phyloP scores from a whole-genome alignment of 2,797 vertebrate species.

The Eidolon dupreanum region DNA sequence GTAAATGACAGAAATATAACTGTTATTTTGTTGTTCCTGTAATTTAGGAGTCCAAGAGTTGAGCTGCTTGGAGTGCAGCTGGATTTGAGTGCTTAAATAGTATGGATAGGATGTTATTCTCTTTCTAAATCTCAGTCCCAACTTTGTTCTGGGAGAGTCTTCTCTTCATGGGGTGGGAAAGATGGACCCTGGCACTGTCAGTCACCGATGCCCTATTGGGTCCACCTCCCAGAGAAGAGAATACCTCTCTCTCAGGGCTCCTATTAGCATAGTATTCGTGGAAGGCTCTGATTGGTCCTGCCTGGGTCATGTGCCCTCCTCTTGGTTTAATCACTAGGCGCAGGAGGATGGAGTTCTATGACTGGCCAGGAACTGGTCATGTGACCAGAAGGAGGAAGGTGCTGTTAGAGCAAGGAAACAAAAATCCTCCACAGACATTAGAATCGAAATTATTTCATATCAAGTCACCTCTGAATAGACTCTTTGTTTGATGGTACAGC shows the following conservation, averaged over 20 bases:
- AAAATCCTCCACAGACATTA: background rate
- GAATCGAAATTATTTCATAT: background rate
- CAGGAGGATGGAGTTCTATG: background rate
- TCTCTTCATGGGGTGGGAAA: background rate
- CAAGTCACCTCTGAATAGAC: background rate
- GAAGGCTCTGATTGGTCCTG: background rate
- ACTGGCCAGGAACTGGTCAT: background rate
- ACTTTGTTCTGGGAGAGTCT: background rate
- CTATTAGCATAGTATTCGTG: rapidly evolving
- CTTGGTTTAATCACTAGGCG: no score
- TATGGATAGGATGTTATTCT: no score
- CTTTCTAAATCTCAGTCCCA: background rate
- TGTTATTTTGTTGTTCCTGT: background rate
- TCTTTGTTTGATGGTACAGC: background rate
- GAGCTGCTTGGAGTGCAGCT: background rate
- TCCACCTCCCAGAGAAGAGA: background rate
- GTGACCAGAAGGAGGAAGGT: background rate
- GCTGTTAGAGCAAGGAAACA: background rate
- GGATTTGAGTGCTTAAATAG: background rate
- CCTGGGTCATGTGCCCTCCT: rapidly evolving
- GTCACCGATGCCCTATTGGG: background rate
- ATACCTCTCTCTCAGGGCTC: background rate
- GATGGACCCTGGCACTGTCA: rapidly evolving
- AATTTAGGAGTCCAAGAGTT: background rate
- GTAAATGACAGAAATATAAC: background rate